Evolutionary conservation across 2,888 invertebrate genomes (phyloP).

Genomic region (Leptopilina myrica): DNA sequence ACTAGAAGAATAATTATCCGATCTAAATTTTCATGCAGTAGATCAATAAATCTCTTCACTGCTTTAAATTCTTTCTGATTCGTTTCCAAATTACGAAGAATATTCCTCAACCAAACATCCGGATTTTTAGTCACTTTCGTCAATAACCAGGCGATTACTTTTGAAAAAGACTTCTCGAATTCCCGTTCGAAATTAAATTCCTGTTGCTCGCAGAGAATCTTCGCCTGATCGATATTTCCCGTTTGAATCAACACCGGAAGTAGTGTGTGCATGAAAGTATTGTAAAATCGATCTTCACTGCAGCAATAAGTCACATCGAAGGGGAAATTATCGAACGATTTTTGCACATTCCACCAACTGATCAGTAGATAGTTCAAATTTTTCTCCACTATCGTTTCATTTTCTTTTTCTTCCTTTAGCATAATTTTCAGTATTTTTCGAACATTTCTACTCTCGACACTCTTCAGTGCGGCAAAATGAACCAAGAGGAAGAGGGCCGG

Average conservation of each 20-base stretch:
- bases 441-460: slow-evolving; percentile 75
- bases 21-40: slow-evolving; percentile 69
- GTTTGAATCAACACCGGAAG: slow-evolving; percentile 75
- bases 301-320: slow-evolving; percentile 74
- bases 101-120: neutral
- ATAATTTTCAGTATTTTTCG: slow-evolving; percentile 77
- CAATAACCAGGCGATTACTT: slow-evolving; percentile 61
- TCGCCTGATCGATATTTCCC: slow-evolving; percentile 65
- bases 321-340: slow-evolving; percentile 76
- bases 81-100: slow-evolving; percentile 59
- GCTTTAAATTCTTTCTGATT: slow-evolving; percentile 63
- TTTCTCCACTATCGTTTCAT: slow-evolving; percentile 64
- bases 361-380: slow-evolving; percentile 78
- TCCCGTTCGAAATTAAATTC: slow-evolving; percentile 61
- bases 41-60: slow-evolving; percentile 60
- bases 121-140: slow-evolving; percentile 15
- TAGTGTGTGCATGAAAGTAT: slow-evolving; percentile 74
- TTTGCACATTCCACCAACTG: slow-evolving; percentile 77
- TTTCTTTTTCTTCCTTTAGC: slow-evolving; percentile 48
- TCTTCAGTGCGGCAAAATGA: slow-evolving; percentile 78
- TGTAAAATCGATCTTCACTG: slow-evolving; percentile 74
- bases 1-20: slow-evolving; percentile 63
- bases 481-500: slow-evolving; percentile 79
- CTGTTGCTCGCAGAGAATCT: slow-evolving; percentile 65
- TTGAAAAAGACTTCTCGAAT: slow-evolving; percentile 66